Conservation (phyloP, 2,888 invertebrate species). For the Alcis repandata region DNA sequence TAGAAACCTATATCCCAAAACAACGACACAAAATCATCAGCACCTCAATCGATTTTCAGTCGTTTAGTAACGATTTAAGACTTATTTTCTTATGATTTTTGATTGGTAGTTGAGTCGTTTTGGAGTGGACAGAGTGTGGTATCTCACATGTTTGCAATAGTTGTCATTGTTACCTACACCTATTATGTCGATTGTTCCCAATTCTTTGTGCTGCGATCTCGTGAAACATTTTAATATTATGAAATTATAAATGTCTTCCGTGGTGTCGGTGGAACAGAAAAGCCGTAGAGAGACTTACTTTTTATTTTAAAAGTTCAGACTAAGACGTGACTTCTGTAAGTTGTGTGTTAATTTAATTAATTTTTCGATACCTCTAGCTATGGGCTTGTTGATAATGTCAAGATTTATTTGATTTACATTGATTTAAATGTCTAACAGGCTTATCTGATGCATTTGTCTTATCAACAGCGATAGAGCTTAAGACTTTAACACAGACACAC, state of each 20-base stretch:
- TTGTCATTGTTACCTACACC: slow-evolving; percentile 85
- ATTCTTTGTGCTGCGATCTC: slow-evolving; percentile 77
- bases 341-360: neutral
- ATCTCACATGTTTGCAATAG: slow-evolving; percentile 84
- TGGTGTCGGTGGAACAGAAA: slow-evolving; percentile 56
- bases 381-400: neutral
- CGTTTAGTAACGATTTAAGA: slow-evolving; percentile 10
- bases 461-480: no score
- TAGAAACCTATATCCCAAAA: slow-evolving; percentile 49
- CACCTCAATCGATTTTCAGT: slow-evolving; percentile 35
- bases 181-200: slow-evolving; percentile 81
- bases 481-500: neutral
- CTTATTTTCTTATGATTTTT: slow-evolving; percentile 20
- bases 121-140: slow-evolving; percentile 53
- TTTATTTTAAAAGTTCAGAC: neutral
- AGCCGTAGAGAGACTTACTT: slow-evolving; percentile 43
- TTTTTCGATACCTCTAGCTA: no score
- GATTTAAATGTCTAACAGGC: no score
- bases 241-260: slow-evolving; percentile 86
- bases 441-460: no score
- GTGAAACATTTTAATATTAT: slow-evolving; percentile 86
- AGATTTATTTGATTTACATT: no score
- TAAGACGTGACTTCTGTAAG: neutral
- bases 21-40: slow-evolving; percentile 18
- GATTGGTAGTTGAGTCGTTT: slow-evolving; percentile 51